Evolutionary conservation across 2,113 vertebrate species (phyloP).

Genomic region (Hippopotamus amphibius): DNA sequence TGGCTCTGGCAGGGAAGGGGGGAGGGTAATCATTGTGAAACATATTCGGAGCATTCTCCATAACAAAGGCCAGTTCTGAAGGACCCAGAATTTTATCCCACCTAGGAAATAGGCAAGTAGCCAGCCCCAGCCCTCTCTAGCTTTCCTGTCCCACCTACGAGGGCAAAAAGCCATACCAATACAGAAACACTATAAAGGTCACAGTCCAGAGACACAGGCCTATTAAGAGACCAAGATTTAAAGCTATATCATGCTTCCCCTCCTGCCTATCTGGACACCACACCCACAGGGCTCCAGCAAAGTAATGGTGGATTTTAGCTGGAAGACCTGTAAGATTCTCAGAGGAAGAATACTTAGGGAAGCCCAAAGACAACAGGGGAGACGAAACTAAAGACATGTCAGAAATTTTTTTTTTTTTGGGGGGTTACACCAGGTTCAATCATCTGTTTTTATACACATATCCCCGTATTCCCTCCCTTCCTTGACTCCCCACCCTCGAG

Average conservation of each 20-base stretch:
- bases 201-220: neutral
- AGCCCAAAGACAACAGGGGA: neutral
- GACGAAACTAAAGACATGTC: neutral
- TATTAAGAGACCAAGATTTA: neutral
- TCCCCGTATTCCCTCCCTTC: no score
- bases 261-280: neutral
- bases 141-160: neutral
- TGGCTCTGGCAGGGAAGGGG: neutral
- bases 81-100: neutral
- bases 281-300: neutral
- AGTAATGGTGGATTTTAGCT: neutral
- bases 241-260: neutral
- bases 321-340: neutral
- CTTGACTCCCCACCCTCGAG: no score
- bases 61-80: neutral
- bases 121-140: neutral
- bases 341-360: neutral
- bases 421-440: no score
- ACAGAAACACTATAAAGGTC: neutral
- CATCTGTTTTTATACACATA: no score
- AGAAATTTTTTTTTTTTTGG: no score
- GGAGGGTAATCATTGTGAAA: neutral
- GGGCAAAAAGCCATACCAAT: neutral
- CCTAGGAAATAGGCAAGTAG: neutral
- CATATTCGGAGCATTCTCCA: neutral